Evolutionary conservation across 2,113 vertebrate genomes (phyloP), one percentile per base, ranked within the genome.

Genomic region (Dipodomys merriami): DNA sequence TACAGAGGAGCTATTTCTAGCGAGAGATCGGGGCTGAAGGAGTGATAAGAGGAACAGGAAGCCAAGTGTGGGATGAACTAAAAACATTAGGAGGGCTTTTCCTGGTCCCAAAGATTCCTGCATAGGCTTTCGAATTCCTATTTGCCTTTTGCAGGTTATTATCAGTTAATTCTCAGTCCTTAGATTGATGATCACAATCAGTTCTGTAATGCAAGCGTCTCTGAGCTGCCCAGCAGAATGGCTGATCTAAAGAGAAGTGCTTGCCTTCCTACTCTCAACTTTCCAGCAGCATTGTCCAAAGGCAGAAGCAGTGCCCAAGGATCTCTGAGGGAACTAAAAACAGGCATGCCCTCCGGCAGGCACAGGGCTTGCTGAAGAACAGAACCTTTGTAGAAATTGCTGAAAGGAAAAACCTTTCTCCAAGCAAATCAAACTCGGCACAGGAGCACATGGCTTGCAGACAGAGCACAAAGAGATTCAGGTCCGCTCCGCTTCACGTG

Each of bases 1-100:
- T 95, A 95, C 96, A 93, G 96, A 96, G 11, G 0, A 97, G 93
- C 94, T 97, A 97, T 97, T 97, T 97, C 88, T 44, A 92, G 96
- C 93, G 71, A 93, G 80, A 78, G 30, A 46, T 4, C 91, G 80
- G 84, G 88, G 30, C 65, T 72, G 6, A n/a, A 82, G 92, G 83
- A 96, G 95, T 96, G 81, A 69, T 94, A 29, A 88, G 71, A 86
- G 95, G 94, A 95, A 95, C 71, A 96, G 95, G 96, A 97, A 97
- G 95, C 93, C 91, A 86, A 95, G 88, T 90, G 94, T 95, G 87
- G 96, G 94, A 95, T 91, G 84, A n/a, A 64, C 60, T 60, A 91
- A 93, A 90, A 89, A 95, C 65, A 74, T 64, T 27, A 83, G 83
- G 74, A 86, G 93, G 94, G 82, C 27, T 80, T 94, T 94, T 96